These are phyloP conservation scores for Chloroceryle amazona DNA, from an alignment of 2,797 vertebrate species.

Conservation along the genomic window DNA sequence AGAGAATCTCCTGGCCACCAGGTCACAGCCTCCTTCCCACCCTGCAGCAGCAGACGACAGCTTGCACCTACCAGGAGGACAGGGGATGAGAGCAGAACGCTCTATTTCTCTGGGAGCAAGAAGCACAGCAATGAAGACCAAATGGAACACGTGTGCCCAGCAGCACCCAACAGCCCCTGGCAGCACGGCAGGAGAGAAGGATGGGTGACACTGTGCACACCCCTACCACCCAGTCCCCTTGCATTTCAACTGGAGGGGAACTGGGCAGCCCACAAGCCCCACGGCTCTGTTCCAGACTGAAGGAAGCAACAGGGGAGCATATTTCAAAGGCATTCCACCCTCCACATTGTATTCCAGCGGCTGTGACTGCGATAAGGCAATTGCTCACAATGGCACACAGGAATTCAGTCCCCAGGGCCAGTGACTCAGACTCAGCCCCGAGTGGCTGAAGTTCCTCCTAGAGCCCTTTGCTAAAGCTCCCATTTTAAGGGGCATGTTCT, in stretches of 20 bases:
- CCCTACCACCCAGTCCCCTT: neutral
- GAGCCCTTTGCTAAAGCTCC: neutral
- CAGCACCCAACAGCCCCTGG: neutral
- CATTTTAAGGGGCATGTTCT: slow-evolving; percentile 17
- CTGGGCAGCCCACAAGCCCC: neutral
- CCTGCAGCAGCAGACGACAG: neutral
- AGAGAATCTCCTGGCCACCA: neutral
- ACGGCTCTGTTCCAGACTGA: neutral
- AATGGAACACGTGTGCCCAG: neutral
- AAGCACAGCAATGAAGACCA: neutral
- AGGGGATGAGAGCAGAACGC: neutral
- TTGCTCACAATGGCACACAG: slow-evolving; percentile 15
- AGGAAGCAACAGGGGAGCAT: neutral
- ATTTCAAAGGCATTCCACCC: slow-evolving; percentile 33
- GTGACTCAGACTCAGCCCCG: neutral
- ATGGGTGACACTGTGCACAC: neutral
- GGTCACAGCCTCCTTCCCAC: neutral
- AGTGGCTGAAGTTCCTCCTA: slow-evolving; percentile 21
- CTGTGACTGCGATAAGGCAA: neutral
- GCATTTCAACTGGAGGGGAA: neutral
- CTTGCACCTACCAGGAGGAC: neutral
- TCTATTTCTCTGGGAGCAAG: neutral
- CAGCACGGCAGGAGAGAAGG: neutral
- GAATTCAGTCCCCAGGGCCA: slow-evolving; percentile 48
- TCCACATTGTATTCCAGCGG: neutral